Percentiles rank a stretch among this genome's conserved stretches.
Evolutionary conservation across 2,888 invertebrate species (phyloP).

Genomic region (Caenorhabditis becei): DNA sequence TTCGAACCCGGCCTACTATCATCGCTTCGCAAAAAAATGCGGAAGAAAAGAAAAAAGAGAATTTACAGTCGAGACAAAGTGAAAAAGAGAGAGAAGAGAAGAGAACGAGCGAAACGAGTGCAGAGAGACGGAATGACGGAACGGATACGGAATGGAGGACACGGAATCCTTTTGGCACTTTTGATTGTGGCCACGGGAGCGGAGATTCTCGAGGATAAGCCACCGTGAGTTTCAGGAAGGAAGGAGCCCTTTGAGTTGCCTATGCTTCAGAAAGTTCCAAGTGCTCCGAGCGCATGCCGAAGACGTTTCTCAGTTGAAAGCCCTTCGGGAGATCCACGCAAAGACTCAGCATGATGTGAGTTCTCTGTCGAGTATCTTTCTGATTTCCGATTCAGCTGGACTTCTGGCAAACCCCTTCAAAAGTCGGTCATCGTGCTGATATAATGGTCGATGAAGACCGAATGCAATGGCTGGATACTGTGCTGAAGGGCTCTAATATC

Average conservation of each 20-base stretch:
- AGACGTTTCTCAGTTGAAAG: slow-evolving; percentile 69
- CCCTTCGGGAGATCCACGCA: slow-evolving; percentile 71
- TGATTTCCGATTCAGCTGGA: slow-evolving; percentile 74
- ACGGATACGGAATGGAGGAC: slow-evolving; percentile 34
- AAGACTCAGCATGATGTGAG: slow-evolving; percentile 66
- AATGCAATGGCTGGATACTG: slow-evolving; percentile 84
- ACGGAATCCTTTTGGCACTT: neutral
- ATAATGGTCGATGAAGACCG: slow-evolving; percentile 87
- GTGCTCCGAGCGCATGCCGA: slow-evolving; percentile 65
- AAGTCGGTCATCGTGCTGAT: slow-evolving; percentile 83
- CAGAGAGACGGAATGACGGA: slow-evolving; percentile 8
- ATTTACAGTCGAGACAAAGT: neutral
- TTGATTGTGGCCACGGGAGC: slow-evolving; percentile 7
- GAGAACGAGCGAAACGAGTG: neutral
- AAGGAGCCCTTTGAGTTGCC: no score
- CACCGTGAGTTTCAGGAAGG: slow-evolving; percentile 58
- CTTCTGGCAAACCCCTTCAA: slow-evolving; percentile 81
- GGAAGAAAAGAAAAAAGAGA: no score
- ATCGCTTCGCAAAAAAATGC: neutral
- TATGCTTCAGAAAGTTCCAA: slow-evolving; percentile 61
- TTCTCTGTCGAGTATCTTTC: neutral
- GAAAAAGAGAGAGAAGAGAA: neutral
- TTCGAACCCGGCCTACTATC: neutral
- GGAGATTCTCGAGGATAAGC: slow-evolving; percentile 42
- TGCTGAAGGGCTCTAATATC: slow-evolving; percentile 82